These are phyloP conservation scores for Hylaeus anthracinus DNA, from an alignment of 1,140 invertebrate species.

Conservation along the genomic window DNA sequence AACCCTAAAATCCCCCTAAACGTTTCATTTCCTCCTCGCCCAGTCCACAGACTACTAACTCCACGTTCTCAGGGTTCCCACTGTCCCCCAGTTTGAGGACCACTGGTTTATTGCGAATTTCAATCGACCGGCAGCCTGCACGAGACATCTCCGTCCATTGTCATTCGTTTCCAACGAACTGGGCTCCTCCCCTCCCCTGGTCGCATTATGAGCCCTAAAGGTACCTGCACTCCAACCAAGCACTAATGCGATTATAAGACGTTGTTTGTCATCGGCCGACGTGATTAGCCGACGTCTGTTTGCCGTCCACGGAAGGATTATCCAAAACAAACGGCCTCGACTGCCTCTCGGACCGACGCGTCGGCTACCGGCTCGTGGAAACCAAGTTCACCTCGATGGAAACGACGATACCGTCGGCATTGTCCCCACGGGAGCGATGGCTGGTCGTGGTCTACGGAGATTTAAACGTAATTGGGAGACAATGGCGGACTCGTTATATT, in stretches of 20 bases:
- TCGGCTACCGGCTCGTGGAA: too few species aligned
- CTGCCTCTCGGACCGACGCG: neutral
- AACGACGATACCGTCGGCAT: neutral
- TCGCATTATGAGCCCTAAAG: neutral
- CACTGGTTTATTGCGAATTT: neutral
- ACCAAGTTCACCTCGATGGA: neutral
- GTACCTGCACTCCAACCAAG: neutral
- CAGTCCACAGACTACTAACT: too few species aligned
- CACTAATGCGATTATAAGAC: conserved; percentile 12
- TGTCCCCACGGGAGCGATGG: neutral
- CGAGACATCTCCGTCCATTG: neutral
- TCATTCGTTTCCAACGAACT: too few species aligned
- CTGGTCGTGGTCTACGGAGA: neutral
- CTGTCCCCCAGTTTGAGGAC: too few species aligned
- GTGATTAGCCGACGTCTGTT: conserved; percentile 15
- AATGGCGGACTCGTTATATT: conserved; percentile 32
- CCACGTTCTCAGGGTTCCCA: too few species aligned
- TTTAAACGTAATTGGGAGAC: conserved; percentile 24
- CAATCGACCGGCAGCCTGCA: neutral
- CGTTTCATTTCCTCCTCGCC: too few species aligned
- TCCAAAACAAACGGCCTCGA: conserved; percentile 18
- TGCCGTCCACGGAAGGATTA: neutral
- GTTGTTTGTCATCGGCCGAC: neutral
- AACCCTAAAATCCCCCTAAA: too few species aligned
- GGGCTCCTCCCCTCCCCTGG: neutral